Evolutionary conservation across 2,797 vertebrate species (phyloP).

Genomic region (Leucoraja ocellata): DNA sequence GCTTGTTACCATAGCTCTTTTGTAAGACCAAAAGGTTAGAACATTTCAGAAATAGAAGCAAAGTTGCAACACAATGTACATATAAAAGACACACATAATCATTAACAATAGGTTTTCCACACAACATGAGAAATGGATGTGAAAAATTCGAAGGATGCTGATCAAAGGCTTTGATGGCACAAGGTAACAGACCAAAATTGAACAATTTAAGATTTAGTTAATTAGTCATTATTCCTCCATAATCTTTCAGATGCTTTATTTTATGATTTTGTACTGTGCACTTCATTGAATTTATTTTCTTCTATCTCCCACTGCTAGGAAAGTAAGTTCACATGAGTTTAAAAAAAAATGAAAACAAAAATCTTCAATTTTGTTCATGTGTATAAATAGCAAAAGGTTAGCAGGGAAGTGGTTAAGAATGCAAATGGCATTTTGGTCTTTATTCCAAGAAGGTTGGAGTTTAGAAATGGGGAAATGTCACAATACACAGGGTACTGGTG

Average conservation of each 20-base stretch:
- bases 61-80: neutral
- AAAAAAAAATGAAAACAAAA: neutral
- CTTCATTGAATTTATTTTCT: neutral
- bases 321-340: neutral
- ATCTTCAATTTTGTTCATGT: neutral
- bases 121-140: neutral
- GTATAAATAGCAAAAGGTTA: no score
- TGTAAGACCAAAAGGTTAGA: neutral
- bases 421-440: no score
- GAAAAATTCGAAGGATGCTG: neutral
- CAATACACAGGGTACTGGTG: no score
- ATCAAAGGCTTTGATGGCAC: neutral
- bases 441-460: no score
- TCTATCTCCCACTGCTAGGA: neutral
- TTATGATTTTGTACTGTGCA: neutral
- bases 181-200: neutral
- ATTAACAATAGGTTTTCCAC: neutral
- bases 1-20: neutral
- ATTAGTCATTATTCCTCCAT: neutral
- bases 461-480: no score
- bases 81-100: neutral
- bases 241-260: neutral
- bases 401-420: no score
- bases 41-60: neutral
- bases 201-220: neutral